phyloP scores from a whole-genome alignment of 2,797 vertebrate genomes.

The Thripadectes ignobilis region DNA sequence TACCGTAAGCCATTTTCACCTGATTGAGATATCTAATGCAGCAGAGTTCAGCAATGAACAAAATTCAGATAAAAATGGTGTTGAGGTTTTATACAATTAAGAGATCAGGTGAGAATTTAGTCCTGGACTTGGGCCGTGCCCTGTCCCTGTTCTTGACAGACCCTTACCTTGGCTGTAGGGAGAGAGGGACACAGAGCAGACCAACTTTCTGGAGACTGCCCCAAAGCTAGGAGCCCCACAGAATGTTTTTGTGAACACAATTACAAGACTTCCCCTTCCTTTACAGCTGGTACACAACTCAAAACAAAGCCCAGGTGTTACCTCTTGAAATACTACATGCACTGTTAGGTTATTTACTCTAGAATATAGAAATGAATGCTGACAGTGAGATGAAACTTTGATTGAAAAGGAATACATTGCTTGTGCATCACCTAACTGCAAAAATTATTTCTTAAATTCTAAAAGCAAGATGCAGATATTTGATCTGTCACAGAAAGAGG shows the following conservation, averaged over 20 bases:
- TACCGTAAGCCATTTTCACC: neutral
- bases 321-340: neutral
- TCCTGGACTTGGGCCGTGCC: too few species aligned
- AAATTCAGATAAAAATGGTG: neutral
- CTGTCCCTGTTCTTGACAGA: neutral
- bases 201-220: fast-evolving
- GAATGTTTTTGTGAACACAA: neutral
- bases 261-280: neutral
- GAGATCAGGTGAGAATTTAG: neutral
- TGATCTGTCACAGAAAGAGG: neutral
- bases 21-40: neutral
- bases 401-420: neutral
- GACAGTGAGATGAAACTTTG: neutral
- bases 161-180: neutral
- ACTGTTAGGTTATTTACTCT: neutral
- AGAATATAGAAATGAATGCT: neutral
- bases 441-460: neutral
- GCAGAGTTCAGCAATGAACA: neutral
- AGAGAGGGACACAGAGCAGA: neutral
- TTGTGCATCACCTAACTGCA: neutral
- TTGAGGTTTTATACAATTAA: neutral
- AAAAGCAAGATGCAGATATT: neutral
- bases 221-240: neutral
- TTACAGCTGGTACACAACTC: neutral
- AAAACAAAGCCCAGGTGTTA: neutral